Conservation (phyloP, 2,113 vertebrate genomes). For the Numenius arquata region DNA sequence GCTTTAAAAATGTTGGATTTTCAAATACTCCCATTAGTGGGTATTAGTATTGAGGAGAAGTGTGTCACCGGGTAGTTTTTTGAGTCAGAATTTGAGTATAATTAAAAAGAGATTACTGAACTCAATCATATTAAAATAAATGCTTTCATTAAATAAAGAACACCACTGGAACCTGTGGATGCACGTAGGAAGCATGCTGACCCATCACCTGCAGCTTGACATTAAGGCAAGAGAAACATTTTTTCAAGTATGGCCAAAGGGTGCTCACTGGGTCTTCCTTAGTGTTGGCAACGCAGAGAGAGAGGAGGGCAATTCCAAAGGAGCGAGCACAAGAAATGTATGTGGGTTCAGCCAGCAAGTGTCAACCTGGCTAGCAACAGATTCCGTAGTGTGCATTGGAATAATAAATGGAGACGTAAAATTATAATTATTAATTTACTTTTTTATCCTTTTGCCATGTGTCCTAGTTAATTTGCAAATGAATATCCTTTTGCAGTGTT, state of each 20-base stretch:
- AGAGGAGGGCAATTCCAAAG: background rate
- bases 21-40: background rate
- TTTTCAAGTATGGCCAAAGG: background rate
- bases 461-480: background rate
- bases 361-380: background rate
- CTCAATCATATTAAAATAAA: background rate
- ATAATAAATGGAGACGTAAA: background rate
- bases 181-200: background rate
- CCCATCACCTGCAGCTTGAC: background rate
- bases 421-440: background rate
- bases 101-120: slow-evolving; percentile 13
- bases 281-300: background rate
- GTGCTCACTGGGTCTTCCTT: background rate
- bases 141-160: background rate
- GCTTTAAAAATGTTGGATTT: background rate
- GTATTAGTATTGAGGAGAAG: background rate
- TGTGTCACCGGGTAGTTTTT: background rate
- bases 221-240: background rate
- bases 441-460: background rate
- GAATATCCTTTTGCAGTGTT: background rate
- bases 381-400: background rate
- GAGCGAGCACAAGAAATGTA: background rate
- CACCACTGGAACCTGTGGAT: background rate
- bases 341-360: background rate
- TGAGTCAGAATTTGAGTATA: background rate